Conservation (phyloP, 1,140 invertebrate genomes). For the Tetraneura akinire region DNA sequence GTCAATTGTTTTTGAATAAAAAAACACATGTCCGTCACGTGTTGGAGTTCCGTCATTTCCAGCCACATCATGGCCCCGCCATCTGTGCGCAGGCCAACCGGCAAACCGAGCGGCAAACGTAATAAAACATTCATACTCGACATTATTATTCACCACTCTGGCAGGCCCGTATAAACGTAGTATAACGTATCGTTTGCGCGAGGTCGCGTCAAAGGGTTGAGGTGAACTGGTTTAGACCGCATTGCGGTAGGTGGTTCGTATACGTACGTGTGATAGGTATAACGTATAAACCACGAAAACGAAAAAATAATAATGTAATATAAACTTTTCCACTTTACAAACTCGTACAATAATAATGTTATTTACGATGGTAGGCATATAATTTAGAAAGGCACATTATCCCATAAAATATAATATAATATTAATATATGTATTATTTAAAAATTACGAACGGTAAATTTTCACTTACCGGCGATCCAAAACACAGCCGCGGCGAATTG, state of each 20-base stretch:
- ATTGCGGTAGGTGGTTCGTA: neutral
- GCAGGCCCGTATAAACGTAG: no score
- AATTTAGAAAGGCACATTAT: no score
- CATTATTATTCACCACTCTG: no score
- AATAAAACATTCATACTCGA: no score
- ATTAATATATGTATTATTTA: no score
- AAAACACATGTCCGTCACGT: neutral
- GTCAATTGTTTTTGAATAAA: neutral
- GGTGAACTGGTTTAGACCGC: neutral
- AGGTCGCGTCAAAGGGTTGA: neutral
- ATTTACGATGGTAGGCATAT: no score
- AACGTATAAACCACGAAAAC: no score
- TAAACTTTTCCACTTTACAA: no score
- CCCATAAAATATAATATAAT: no score
- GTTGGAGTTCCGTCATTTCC: neutral
- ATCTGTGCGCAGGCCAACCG: neutral
- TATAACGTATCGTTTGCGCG: neutral
- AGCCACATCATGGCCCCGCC: neutral
- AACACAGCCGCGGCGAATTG: neutral
- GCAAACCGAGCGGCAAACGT: no score
- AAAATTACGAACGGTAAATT: neutral
- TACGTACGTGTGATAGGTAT: neutral
- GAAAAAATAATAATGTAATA: no score
- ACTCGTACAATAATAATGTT: no score
- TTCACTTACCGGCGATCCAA: slow-evolving; percentile 24